Percentiles rank a stretch among this genome's conserved stretches.
Evolutionary conservation across 1,140 invertebrate species (phyloP).

Genomic region (Caenorhabditis latens): DNA sequence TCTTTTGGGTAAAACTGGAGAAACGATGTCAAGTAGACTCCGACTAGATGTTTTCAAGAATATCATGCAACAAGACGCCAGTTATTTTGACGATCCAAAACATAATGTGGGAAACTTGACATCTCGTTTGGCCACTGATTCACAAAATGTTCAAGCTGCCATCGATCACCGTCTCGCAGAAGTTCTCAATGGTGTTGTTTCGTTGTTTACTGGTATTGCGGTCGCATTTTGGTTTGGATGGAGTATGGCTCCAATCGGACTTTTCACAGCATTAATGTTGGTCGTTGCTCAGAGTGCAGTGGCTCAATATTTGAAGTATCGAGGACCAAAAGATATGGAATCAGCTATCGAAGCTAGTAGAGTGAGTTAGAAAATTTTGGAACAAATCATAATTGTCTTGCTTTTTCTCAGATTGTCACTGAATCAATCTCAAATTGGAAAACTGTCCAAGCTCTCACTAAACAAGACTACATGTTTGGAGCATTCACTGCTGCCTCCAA

Average conservation of each 20-base stretch:
- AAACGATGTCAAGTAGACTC: constrained; percentile 66
- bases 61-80: constrained; percentile 80
- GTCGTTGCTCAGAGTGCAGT: constrained; percentile 68
- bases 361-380: constrained; percentile 44
- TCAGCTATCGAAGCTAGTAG: constrained; percentile 68
- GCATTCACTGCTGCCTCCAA: constrained; percentile 65
- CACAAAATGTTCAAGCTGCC: constrained; percentile 80
- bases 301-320: constrained; percentile 71
- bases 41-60: constrained; percentile 71
- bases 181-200: constrained; percentile 79
- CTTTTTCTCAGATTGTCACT: constrained; percentile 65
- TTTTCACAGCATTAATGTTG: constrained; percentile 64
- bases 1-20: constrained; percentile 71
- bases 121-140: constrained; percentile 80
- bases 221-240: constrained; percentile 79
- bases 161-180: constrained; percentile 79
- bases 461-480: constrained; percentile 65
- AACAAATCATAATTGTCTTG: background rate
- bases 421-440: constrained; percentile 74
- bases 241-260: constrained; percentile 77
- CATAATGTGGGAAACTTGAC: constrained; percentile 79
- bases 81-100: constrained; percentile 80
- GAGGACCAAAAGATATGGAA: constrained; percentile 70
- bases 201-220: constrained; percentile 78
- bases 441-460: constrained; percentile 72